phyloP scores from a whole-genome alignment of 2,113 vertebrate genomes.

The Mus spicilegus region DNA sequence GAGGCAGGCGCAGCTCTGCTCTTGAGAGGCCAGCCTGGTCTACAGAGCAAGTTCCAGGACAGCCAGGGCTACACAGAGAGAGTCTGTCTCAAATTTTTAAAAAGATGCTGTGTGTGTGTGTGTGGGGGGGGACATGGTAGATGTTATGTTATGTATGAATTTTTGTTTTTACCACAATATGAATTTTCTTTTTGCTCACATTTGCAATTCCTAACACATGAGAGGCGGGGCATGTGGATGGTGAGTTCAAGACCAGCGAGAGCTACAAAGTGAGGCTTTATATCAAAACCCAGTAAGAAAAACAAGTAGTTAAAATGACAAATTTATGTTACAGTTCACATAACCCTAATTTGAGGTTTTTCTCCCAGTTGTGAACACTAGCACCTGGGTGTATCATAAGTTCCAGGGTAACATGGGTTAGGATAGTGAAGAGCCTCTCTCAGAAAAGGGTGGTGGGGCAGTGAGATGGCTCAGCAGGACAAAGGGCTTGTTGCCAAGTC shows the following conservation, averaged over 20 bases:
- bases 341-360: neutral
- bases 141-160: neutral
- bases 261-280: neutral
- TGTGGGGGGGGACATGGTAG: neutral
- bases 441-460: neutral
- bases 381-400: no score
- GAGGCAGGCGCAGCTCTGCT: neutral
- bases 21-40: neutral
- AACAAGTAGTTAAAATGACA: neutral
- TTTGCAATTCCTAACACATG: neutral
- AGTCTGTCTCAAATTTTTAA: neutral
- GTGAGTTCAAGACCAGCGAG: neutral
- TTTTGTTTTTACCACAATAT: neutral
- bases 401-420: neutral
- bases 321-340: no score
- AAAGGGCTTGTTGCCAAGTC: no score
- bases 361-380: neutral
- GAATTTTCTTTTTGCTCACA: neutral
- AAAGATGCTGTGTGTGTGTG: neutral
- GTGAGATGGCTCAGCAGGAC: neutral
- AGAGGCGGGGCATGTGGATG: neutral
- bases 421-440: neutral
- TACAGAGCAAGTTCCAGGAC: neutral
- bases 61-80: neutral
- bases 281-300: neutral